Base-by-base conservation (phyloP, 2,113 vertebrate species). In the Casuarius casuarius region DNA sequence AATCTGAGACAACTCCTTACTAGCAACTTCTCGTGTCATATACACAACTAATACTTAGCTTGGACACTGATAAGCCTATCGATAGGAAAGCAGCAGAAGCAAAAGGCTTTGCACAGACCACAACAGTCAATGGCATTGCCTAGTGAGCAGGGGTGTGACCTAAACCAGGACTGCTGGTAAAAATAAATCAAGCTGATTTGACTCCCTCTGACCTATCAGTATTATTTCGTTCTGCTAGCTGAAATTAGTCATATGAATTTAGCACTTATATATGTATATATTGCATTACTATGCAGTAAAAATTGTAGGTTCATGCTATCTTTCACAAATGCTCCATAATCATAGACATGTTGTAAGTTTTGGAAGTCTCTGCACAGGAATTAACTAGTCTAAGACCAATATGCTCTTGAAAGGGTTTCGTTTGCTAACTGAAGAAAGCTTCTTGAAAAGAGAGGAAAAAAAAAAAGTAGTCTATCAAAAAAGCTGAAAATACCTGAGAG, bases 401-500 rank as follows among this genome's bases (percentile, higher is more conserved):
- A 46, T 7, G 38, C 5, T 28, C 52, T 51, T 52, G 1, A 82
- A 65, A 13, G 89, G 18, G 56, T 58, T 58, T 35, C 0, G 31
- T 62, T 89, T 84, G 58, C 77, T 76, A n/a, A 0, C 3, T 58
- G 48, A 85, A 17, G n/a, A 46, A 17, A 58, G 42, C 4, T 28
- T 71, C 26, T 11, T 62, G 52, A 75, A 54, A 23, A 91, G 28
- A 74, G 12, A 49, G 23, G n/a, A n/a, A n/a, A 14, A 16, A 66
- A 75, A 81, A 11, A 46, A 91, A 75, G 23, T 7, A 48, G 12
- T 11, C 42, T 85, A 15, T 23, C 42, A 67, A 35, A 59, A 65
- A 87, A 52, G 14, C 12, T 22, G 29, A 21, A 15, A 68, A 87
- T 97, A 99, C 99, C 99, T 99, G 99, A 23, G 98, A 99, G 25